phyloP scores from a whole-genome alignment of 2,113 vertebrate species.

The Ginglymostoma cirratum region DNA sequence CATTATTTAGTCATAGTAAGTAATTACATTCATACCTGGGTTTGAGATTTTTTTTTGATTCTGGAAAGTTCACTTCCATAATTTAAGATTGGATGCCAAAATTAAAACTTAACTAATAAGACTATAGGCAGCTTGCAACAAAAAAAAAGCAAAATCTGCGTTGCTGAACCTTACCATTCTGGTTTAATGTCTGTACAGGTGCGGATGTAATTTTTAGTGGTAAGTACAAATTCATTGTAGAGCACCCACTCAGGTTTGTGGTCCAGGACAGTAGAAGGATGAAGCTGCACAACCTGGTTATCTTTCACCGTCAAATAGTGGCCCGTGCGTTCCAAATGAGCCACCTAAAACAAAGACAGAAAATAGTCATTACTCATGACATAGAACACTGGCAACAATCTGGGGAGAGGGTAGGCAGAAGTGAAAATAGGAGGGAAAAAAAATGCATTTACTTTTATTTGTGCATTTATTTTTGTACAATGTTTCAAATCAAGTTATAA shows the following conservation, averaged over 20 bases:
- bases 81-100: neutral
- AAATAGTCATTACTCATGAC: neutral
- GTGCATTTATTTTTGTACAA: neutral
- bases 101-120: neutral
- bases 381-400: neutral
- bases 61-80: no score
- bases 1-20: neutral
- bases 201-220: slow-evolving; percentile 95
- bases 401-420: slow-evolving; percentile 39
- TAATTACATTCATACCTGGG: neutral
- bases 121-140: neutral
- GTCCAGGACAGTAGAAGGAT: slow-evolving; percentile 92
- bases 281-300: slow-evolving; percentile 94
- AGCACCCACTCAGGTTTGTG: slow-evolving; percentile 97
- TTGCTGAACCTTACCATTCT: slow-evolving; percentile 68
- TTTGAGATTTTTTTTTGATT: neutral
- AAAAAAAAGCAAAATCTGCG: neutral
- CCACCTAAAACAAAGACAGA: slow-evolving; percentile 62
- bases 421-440: neutral
- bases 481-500: neutral
- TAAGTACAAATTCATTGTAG: slow-evolving; percentile 95
- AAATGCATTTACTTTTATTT: neutral
- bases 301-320: slow-evolving; percentile 95
- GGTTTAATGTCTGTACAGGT: slow-evolving; percentile 94
- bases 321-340: slow-evolving; percentile 89